Conservation (phyloP, 2,113 vertebrate species). For the Platysternon megacephalum region DNA sequence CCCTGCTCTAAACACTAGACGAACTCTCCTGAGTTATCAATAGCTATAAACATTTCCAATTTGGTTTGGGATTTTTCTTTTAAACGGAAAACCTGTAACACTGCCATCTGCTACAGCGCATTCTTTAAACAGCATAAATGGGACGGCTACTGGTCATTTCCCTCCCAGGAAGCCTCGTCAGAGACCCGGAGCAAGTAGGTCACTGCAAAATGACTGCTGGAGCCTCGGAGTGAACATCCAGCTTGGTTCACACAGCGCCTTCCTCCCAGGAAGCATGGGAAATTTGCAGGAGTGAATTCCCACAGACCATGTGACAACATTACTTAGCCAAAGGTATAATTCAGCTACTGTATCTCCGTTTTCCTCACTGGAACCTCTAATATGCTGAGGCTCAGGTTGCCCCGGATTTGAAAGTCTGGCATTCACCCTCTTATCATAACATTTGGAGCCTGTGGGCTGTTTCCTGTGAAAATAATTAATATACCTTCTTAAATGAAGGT, state of each 20-base stretch:
- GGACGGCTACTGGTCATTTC: not conserved
- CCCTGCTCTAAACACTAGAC: accelerated
- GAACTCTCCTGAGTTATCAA: not conserved
- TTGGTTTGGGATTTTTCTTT: not conserved
- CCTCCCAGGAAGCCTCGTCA: no score
- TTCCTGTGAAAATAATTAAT: conserved; percentile 54
- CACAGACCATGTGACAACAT: not conserved
- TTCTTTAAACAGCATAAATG: not conserved
- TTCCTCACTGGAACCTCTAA: not conserved
- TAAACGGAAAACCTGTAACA: not conserved
- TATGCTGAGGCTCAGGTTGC: not conserved
- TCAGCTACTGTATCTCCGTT: not conserved
- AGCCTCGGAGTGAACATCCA: accelerated
- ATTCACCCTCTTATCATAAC: not conserved
- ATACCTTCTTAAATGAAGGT: conserved; percentile 34
- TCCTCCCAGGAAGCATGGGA: not conserved
- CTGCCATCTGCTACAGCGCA: not conserved
- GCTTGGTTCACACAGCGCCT: not conserved
- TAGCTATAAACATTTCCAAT: accelerated
- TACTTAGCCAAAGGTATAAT: not conserved
- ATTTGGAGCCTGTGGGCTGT: not conserved
- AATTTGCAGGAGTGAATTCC: not conserved
- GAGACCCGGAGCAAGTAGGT: not conserved
- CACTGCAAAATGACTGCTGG: not conserved
- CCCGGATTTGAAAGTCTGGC: not conserved